These are phyloP conservation scores for Ophion slaviceki DNA, from an alignment of 2,888 invertebrate genomes.

Conservation along the genomic window DNA sequence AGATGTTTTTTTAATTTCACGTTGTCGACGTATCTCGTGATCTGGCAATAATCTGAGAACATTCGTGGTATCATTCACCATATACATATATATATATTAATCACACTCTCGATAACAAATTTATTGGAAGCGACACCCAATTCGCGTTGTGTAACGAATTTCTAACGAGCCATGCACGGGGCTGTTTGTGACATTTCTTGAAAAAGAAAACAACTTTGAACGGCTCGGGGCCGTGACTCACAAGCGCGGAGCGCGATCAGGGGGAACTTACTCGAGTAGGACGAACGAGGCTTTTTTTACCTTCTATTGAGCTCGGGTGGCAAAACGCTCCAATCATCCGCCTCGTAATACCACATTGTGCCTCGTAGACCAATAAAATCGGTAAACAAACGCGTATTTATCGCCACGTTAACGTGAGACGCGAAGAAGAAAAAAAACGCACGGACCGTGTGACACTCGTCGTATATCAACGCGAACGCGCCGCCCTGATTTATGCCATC, in stretches of 20 bases:
- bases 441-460: slow-evolving; percentile 64
- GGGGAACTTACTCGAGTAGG: background rate
- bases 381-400: slow-evolving; percentile 29
- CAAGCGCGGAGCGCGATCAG: background rate
- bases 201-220: background rate
- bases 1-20: background rate
- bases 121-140: background rate
- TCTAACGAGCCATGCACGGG: background rate
- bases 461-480: slow-evolving; percentile 67
- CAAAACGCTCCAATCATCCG: slow-evolving; percentile 92
- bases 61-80: background rate
- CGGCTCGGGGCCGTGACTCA: background rate
- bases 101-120: background rate
- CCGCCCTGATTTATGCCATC: slow-evolving; percentile 37
- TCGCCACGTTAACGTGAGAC: background rate
- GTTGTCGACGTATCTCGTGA: background rate
- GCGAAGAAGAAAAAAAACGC: slow-evolving; percentile 38
- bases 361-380: slow-evolving; percentile 26
- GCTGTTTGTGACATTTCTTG: background rate
- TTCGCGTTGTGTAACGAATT: background rate
- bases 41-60: background rate
- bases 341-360: slow-evolving; percentile 88
- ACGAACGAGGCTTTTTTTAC: slow-evolving; percentile 83
- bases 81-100: background rate
- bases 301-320: slow-evolving; percentile 94